A percentile compares a stretch with the other conserved stretches of the same genome.
phyloP scores from a whole-genome alignment of 2,888 invertebrate genomes.

The Ornithoptera priamus region DNA sequence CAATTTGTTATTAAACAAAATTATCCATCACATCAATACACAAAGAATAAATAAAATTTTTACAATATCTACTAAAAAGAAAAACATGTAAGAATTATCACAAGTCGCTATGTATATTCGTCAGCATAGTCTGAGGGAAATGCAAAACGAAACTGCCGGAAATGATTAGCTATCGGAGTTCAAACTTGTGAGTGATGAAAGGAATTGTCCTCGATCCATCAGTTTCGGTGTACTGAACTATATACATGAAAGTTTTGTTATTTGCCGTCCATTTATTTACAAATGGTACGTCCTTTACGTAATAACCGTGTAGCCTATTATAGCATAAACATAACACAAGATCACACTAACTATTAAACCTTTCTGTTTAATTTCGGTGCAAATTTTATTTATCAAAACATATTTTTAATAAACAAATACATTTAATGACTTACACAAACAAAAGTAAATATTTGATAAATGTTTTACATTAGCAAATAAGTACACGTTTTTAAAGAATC shows the following conservation, averaged over 20 bases:
- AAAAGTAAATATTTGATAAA: no score
- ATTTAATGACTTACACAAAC: neutral
- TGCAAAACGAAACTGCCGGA: slow-evolving; percentile 1
- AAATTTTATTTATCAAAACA: neutral
- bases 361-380: neutral
- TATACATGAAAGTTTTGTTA: neutral
- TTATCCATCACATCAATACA: no score
- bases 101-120: neutral
- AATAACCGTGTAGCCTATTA: neutral
- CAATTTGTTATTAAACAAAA: neutral
- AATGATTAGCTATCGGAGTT: slow-evolving; percentile 1
- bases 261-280: neutral
- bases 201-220: neutral
- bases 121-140: neutral
- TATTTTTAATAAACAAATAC: neutral
- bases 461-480: no score
- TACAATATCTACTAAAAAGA: neutral
- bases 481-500: no score
- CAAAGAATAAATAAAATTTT: neutral
- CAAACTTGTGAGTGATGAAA: neutral
- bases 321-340: neutral
- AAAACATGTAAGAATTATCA: neutral
- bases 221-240: neutral
- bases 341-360: neutral
- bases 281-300: neutral